Conservation (phyloP, 2,797 vertebrate genomes). For the Acanthopagrus latus region DNA sequence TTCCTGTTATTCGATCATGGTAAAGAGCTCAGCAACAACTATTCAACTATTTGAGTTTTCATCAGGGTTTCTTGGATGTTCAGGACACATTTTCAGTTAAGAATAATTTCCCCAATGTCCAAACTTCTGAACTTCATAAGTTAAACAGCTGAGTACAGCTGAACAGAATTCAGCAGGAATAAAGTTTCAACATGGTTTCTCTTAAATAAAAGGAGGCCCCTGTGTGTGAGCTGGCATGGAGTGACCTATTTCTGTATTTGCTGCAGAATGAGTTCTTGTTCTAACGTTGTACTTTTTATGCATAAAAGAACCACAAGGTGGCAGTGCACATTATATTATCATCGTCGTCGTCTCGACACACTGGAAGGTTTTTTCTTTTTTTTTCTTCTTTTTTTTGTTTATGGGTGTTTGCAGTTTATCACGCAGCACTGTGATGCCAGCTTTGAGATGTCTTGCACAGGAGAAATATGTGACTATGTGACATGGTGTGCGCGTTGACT, state of each 20-base stretch:
- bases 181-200: too few relatives aligned
- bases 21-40: too few relatives aligned
- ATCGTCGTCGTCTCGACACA: neutral
- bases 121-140: too few relatives aligned
- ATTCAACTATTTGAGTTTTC: too few relatives aligned
- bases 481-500: neutral
- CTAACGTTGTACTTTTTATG: neutral
- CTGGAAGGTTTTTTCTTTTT: neutral
- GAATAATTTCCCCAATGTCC: too few relatives aligned
- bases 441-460: neutral
- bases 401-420: constrained; percentile 4
- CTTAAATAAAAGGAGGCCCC: neutral
- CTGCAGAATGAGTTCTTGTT: neutral
- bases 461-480: neutral
- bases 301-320: constrained; percentile 63
- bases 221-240: too few relatives aligned
- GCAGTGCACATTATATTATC: constrained; percentile 52
- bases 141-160: too few relatives aligned
- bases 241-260: neutral
- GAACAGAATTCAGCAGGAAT: too few relatives aligned
- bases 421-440: constrained; percentile 5
- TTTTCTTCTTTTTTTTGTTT: neutral
- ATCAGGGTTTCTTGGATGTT: too few relatives aligned
- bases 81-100: too few relatives aligned
- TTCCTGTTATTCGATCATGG: too few relatives aligned